A percentile compares a stretch with the other conserved stretches of the same genome.
These are phyloP conservation scores for Palythoa heliodiscus DNA, from an alignment of 92 coral and sea anemone species.

Conservation along the genomic window DNA sequence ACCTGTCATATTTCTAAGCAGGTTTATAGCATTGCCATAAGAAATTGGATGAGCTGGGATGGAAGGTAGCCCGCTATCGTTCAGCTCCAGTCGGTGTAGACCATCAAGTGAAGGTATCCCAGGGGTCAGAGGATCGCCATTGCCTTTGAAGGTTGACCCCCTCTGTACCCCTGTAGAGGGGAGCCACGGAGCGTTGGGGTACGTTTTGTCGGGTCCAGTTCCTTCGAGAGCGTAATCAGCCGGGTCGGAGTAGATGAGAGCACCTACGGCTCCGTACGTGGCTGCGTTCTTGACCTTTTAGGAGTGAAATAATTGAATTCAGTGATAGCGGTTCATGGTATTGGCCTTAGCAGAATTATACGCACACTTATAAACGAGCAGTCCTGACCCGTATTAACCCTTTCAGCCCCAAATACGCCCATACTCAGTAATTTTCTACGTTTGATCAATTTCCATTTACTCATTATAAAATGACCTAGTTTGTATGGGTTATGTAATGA, in stretches of 20 bases:
- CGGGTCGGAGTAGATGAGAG: constrained; percentile 88
- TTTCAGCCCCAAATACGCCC: no score
- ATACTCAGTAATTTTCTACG: not conserved
- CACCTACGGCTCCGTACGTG: constrained; percentile 78
- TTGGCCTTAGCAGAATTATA: no score
- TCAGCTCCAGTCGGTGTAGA: constrained; percentile 62
- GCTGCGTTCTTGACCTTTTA: constrained; percentile 82
- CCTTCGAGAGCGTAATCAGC: constrained; percentile 78
- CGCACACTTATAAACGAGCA: no score
- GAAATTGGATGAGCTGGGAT: constrained; percentile 96
- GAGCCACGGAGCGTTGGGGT: constrained; percentile 89
- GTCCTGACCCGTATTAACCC: no score
- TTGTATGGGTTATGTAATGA: no score
- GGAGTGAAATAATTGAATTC: not conserved
- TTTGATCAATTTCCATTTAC: no score
- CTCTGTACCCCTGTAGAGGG: constrained; percentile 88
- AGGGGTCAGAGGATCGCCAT: constrained; percentile 93
- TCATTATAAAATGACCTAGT: no score
- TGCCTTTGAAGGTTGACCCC: constrained; percentile 79
- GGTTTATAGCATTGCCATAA: constrained; percentile 83
- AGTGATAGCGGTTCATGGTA: not conserved
- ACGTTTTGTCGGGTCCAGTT: constrained; percentile 58
- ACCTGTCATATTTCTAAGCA: constrained; percentile 54
- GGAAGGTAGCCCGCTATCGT: constrained; percentile 69
- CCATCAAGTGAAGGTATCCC: constrained; percentile 83